These are phyloP conservation scores for Peromyscus polionotus DNA, from an alignment of 2,113 vertebrate genomes.

Conservation along the genomic window DNA sequence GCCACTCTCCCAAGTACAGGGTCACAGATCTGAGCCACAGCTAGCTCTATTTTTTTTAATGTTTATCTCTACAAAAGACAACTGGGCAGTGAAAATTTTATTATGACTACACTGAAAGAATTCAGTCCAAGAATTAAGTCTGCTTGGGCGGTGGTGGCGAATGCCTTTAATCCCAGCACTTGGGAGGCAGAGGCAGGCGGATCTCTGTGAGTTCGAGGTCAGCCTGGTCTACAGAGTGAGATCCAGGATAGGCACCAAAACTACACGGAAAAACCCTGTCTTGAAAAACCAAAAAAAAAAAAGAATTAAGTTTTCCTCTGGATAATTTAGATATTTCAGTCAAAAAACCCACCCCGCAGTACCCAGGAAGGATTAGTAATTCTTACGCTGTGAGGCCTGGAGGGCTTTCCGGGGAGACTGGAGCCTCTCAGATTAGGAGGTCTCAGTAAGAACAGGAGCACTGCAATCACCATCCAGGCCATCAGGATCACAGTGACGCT, in stretches of 20 bases:
- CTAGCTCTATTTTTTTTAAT: background rate
- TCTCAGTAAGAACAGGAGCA: slow-evolving; percentile 95
- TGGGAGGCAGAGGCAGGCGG: too few relatives aligned
- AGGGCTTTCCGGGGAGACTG: slow-evolving; percentile 89
- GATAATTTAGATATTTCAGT: slow-evolving; percentile 44
- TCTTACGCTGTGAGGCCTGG: slow-evolving; percentile 92
- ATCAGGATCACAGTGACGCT: slow-evolving; percentile 95
- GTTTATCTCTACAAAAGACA: background rate
- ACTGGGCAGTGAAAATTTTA: background rate
- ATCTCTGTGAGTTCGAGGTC: too few relatives aligned
- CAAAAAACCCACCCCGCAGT: background rate
- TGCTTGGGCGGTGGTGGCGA: too few relatives aligned
- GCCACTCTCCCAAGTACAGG: background rate
- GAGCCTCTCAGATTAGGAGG: slow-evolving; percentile 93
- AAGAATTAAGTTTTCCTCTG: slow-evolving; percentile 26
- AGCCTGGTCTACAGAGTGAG: too few relatives aligned
- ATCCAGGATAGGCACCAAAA: too few relatives aligned
- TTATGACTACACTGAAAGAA: background rate
- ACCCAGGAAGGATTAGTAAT: background rate
- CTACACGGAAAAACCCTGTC: too few relatives aligned
- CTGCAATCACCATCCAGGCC: slow-evolving; percentile 94
- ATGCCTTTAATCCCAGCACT: too few relatives aligned
- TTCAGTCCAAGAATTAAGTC: background rate
- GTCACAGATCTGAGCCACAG: too few relatives aligned
- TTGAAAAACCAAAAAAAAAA: too few relatives aligned